phyloP scores from a whole-genome alignment of 2,797 vertebrate genomes.

The Cyprinodon diabolis region DNA sequence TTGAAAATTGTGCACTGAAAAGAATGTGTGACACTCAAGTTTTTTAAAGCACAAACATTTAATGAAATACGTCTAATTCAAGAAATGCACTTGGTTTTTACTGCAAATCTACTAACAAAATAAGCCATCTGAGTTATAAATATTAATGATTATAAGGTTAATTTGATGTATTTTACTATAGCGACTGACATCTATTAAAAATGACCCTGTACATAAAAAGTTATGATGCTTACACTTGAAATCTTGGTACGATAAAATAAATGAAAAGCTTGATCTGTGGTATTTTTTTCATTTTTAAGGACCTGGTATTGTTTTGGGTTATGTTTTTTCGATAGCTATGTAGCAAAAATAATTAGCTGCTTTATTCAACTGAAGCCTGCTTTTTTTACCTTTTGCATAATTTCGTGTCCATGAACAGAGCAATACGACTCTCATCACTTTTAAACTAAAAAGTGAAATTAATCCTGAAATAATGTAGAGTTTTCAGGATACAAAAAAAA shows the following conservation, averaged over 20 bases:
- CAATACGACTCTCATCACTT: neutral
- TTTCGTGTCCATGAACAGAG: neutral
- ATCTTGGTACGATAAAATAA: no score
- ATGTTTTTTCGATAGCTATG: neutral
- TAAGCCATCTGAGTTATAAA: neutral
- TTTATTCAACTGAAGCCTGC: neutral
- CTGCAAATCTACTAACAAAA: neutral
- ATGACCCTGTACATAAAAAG: no score
- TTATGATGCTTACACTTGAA: no score
- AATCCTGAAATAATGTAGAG: neutral
- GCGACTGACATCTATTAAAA: no score
- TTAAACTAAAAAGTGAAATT: neutral
- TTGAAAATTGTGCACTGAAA: neutral
- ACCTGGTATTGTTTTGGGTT: neutral
- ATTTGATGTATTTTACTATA: no score
- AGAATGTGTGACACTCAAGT: neutral
- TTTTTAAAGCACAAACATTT: neutral
- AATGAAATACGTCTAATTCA: neutral
- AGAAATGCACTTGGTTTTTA: neutral
- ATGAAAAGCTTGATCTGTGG: neutral
- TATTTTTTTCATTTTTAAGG: neutral
- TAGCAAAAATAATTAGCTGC: neutral
- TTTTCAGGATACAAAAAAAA: neutral
- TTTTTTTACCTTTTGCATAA: neutral
- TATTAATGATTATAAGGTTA: no score